Evolutionary conservation across 2,113 vertebrate genomes (phyloP).

Genomic region (Sialia sialis): DNA sequence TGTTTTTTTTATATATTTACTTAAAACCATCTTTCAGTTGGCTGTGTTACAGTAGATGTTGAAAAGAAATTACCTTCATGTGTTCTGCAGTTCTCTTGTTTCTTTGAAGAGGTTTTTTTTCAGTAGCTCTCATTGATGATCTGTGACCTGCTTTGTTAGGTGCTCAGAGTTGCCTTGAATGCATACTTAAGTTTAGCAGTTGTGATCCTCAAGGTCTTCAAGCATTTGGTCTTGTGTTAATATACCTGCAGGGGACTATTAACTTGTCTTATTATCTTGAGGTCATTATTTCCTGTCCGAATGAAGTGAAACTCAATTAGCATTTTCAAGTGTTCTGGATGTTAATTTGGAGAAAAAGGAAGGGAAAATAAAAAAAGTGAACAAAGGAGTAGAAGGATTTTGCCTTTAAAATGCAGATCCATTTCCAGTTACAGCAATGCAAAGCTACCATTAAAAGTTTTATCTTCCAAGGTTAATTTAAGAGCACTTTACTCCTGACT

Average conservation of each 20-base stretch:
- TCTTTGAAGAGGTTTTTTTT: neutral
- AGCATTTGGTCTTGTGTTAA: constrained; percentile 44
- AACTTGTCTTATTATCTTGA: constrained; percentile 50
- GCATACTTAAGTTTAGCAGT: constrained; percentile 18
- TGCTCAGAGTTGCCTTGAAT: constrained; percentile 9
- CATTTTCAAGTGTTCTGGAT: constrained; percentile 34
- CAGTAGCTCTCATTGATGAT: neutral
- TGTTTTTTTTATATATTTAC: neutral
- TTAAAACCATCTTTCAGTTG: neutral
- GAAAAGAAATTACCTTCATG: constrained; percentile 2
- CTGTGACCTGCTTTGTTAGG: constrained; percentile 19
- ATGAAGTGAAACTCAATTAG: constrained; percentile 46
- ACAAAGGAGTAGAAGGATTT: neutral
- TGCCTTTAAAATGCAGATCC: neutral
- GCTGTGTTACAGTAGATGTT: neutral
- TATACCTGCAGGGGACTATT: constrained; percentile 57
- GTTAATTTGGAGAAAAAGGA: constrained; percentile 31
- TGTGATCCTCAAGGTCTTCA: constrained; percentile 27
- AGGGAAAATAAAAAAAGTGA: neutral
- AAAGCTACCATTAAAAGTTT: neutral
- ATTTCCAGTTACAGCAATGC: neutral
- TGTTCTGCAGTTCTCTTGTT: constrained; percentile 1
- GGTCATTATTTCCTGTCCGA: constrained; percentile 63
- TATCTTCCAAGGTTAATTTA: neutral
- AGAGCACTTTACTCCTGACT: neutral